Evolutionary conservation across 1,140 invertebrate genomes (phyloP).

Genomic region (Trigoniulus corallinus): DNA sequence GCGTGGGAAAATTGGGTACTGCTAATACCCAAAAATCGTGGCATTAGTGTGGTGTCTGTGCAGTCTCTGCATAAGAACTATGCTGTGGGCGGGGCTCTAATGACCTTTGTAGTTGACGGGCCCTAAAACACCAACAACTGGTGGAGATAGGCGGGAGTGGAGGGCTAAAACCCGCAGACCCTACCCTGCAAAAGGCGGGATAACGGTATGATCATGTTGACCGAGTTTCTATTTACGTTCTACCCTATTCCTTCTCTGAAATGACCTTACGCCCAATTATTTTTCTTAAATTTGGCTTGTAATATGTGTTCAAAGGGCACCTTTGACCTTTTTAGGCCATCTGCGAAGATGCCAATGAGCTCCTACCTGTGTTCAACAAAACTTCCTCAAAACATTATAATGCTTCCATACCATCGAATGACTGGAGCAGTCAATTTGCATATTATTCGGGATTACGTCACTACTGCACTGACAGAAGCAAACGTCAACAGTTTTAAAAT

Average conservation of each 20-base stretch:
- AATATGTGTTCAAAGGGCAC: too few relatives aligned
- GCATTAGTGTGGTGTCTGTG: too few relatives aligned
- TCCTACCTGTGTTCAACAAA: constrained; percentile 91
- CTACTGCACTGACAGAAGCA: not conserved
- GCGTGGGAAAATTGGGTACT: too few relatives aligned
- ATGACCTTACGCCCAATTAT: not conserved
- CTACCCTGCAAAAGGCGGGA: not conserved
- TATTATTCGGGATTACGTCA: not conserved
- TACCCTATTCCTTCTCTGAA: not conserved
- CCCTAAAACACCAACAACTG: too few relatives aligned
- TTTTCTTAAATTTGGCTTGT: too few relatives aligned
- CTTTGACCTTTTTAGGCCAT: constrained; percentile 46
- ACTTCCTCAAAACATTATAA: constrained; percentile 80
- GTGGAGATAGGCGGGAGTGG: too few relatives aligned
- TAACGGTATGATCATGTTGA: not conserved
- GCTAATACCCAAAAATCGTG: too few relatives aligned
- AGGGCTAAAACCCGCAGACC: too few relatives aligned
- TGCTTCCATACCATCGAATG: constrained; percentile 55
- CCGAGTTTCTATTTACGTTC: not conserved
- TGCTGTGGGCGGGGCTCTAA: too few relatives aligned
- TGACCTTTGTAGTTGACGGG: too few relatives aligned
- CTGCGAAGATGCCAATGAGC: constrained; percentile 86
- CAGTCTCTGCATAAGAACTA: too few relatives aligned
- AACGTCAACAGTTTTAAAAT: too few relatives aligned
- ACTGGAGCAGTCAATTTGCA: constrained; percentile 43